Evolutionary conservation across 2,888 invertebrate species (phyloP).

Genomic region (Diachrysia chrysitis): DNA sequence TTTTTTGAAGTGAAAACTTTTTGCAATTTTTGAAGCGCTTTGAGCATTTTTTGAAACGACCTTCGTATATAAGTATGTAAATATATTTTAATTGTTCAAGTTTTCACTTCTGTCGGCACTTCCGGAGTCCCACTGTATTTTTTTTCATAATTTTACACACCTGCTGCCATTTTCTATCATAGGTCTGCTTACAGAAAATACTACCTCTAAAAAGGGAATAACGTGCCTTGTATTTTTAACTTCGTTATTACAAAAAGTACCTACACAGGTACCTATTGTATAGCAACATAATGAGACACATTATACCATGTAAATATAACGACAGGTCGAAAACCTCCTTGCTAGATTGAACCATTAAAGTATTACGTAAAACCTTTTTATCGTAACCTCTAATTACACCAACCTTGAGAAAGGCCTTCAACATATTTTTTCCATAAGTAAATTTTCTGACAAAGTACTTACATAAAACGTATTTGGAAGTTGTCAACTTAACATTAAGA

Average conservation of each 20-base stretch:
- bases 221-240: background rate
- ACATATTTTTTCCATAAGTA: background rate
- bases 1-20: too few relatives aligned
- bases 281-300: background rate
- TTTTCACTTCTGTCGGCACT: too few relatives aligned
- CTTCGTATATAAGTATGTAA: too few relatives aligned
- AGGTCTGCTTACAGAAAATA: too few relatives aligned
- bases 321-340: too few relatives aligned
- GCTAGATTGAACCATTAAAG: background rate
- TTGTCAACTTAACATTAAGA: slow-evolving; percentile 28
- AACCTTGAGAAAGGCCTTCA: background rate
- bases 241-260: background rate
- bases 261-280: background rate
- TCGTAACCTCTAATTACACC: background rate
- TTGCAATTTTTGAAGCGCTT: too few relatives aligned
- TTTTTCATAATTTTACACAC: too few relatives aligned
- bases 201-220: background rate
- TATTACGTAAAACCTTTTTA: slow-evolving; percentile 5
- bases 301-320: background rate
- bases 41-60: too few relatives aligned
- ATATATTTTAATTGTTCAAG: too few relatives aligned
- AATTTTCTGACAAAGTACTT: slow-evolving; percentile 18
- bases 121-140: too few relatives aligned
- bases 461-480: slow-evolving; percentile 16
- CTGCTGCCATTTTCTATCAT: too few relatives aligned